A percentile compares a stretch with the other conserved stretches of the same genome.
These are phyloP conservation scores for Brachynemurus nebulosus DNA, from an alignment of 2,888 invertebrate species.

Conservation along the genomic window DNA sequence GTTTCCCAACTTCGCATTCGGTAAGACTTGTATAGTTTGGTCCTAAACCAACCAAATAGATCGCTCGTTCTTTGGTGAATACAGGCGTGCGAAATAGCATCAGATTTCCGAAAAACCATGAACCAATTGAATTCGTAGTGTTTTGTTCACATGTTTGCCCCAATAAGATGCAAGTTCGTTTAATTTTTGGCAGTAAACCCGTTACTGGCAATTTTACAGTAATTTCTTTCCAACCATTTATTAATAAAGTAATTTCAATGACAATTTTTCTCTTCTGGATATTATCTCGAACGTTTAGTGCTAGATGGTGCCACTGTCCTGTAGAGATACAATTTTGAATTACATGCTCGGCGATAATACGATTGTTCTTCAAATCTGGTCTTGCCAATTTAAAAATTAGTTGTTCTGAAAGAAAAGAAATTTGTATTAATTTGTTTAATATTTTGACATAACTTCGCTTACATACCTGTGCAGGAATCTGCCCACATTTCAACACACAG, in stretches of 20 bases:
- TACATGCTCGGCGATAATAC: slow-evolving; percentile 36
- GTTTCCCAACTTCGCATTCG: slow-evolving; percentile 34
- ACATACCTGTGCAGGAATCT: too few species aligned
- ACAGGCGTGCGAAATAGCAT: slow-evolving; percentile 42
- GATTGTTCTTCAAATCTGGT: slow-evolving; percentile 36
- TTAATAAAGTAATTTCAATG: slow-evolving; percentile 41
- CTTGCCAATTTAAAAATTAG: slow-evolving; percentile 37
- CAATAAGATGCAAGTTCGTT: slow-evolving; percentile 38
- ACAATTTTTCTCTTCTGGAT: slow-evolving; percentile 40
- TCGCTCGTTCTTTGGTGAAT: slow-evolving; percentile 35
- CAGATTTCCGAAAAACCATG: slow-evolving; percentile 39
- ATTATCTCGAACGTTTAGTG: slow-evolving; percentile 41
- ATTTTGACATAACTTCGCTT: too few species aligned
- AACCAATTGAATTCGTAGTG: slow-evolving; percentile 22
- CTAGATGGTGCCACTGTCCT: slow-evolving; percentile 41
- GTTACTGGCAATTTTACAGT: slow-evolving; percentile 41
- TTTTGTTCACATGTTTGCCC: slow-evolving; percentile 32
- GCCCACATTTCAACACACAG: slow-evolving; percentile 48
- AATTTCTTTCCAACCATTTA: slow-evolving; percentile 44
- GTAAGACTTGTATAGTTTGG: slow-evolving; percentile 35
- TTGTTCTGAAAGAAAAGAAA: slow-evolving; percentile 28
- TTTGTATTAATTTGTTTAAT: not conserved
- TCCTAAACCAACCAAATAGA: slow-evolving; percentile 40
- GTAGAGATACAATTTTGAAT: slow-evolving; percentile 33
- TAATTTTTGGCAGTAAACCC: slow-evolving; percentile 43